Evolutionary conservation across 2,888 invertebrate species (phyloP).

Genomic region (Eupithecia dodoneata): DNA sequence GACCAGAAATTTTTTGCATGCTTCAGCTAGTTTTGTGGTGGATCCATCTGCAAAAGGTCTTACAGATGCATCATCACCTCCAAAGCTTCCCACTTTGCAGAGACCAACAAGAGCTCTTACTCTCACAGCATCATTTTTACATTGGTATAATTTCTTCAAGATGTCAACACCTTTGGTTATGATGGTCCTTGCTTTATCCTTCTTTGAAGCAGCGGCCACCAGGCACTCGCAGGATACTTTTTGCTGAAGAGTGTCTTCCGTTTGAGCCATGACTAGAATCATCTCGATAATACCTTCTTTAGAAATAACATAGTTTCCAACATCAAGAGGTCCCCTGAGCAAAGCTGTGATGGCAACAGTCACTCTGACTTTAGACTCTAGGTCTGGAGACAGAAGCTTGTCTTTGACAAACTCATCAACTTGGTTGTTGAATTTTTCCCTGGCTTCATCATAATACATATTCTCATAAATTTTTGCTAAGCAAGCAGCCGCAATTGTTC

Average conservation of each 20-base stretch:
- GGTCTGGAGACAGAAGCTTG: constrained; percentile 92
- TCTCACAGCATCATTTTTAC: constrained; percentile 94
- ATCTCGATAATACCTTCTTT: constrained; percentile 96
- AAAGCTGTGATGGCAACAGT: constrained; percentile 95
- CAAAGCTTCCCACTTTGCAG: constrained; percentile 97
- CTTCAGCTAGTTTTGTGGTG: constrained; percentile 95
- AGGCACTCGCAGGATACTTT: constrained; percentile 98
- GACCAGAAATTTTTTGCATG: constrained; percentile 95
- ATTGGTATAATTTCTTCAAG: constrained; percentile 95
- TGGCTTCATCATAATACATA: constrained; percentile 95
- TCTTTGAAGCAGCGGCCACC: constrained; percentile 97
- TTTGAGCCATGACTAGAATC: constrained; percentile 98
- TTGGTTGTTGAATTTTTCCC: constrained; percentile 88
- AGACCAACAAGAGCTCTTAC: constrained; percentile 96
- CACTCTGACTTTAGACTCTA: constrained; percentile 95
- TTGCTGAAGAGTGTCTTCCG: constrained; percentile 95
- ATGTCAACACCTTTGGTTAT: constrained; percentile 95
- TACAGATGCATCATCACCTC: constrained; percentile 97
- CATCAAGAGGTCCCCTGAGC: constrained; percentile 95
- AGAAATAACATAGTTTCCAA: constrained; percentile 93
- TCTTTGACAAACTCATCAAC: constrained; percentile 95
- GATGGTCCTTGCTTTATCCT: constrained; percentile 96
- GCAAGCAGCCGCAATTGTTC: constrained; percentile 96
- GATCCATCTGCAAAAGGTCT: constrained; percentile 98
- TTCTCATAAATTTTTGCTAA: constrained; percentile 96